These are phyloP conservation scores for Neosilurus mollespiculum DNA, from an alignment of 2,797 vertebrate species.

Conservation along the genomic window DNA sequence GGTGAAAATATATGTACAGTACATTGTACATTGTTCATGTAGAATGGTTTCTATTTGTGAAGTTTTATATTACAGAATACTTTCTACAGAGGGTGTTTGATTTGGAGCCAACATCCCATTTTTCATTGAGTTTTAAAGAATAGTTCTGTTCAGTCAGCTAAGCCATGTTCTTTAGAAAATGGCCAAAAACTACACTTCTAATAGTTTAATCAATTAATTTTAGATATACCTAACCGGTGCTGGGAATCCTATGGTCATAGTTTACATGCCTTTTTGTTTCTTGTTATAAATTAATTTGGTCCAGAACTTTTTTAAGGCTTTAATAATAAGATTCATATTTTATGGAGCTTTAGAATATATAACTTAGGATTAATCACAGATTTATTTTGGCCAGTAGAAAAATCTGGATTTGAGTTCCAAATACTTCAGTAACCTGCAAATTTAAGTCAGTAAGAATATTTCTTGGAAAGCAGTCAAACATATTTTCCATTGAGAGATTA, in stretches of 20 bases:
- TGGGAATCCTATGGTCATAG: too few relatives aligned
- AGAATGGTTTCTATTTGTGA: not conserved
- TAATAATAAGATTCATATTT: constrained; percentile 6
- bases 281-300: not conserved
- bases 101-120: not conserved
- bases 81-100: too few relatives aligned
- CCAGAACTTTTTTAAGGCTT: not conserved
- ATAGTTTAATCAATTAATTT: not conserved
- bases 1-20: not conserved
- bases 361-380: constrained; percentile 2
- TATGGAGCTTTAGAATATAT: not conserved
- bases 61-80: not conserved
- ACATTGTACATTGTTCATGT: not conserved
- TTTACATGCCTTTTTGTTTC: not conserved
- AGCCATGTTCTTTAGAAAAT: not conserved
- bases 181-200: not conserved
- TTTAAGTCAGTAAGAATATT: not conserved
- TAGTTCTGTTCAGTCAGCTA: not conserved
- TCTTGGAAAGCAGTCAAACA: constrained; percentile 1
- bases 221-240: not conserved
- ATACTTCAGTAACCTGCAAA: not conserved
- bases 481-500: not conserved
- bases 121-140: not conserved
- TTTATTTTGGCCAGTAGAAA: not conserved
- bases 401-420: not conserved